Percentiles rank a stretch among this genome's conserved stretches.
Evolutionary conservation across 2,888 invertebrate genomes (phyloP).

Genomic region (Micropterix aruncella): DNA sequence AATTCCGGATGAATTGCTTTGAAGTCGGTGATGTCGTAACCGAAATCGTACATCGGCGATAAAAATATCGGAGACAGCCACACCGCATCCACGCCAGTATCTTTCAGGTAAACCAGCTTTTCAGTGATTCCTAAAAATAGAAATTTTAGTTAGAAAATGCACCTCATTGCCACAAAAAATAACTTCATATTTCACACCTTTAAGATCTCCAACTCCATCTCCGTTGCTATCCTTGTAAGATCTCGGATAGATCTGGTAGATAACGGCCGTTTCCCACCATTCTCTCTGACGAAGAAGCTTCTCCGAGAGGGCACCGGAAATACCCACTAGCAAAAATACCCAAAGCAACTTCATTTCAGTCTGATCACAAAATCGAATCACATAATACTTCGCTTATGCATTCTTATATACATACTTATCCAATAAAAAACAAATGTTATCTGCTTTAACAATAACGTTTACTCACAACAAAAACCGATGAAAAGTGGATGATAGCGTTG

Average conservation of each 20-base stretch:
- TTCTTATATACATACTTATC: too few species aligned
- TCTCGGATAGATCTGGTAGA: slow-evolving; percentile 66
- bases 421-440: too few species aligned
- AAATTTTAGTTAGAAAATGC: too few species aligned
- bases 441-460: too few species aligned
- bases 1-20: slow-evolving; percentile 48
- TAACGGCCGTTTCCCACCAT: slow-evolving; percentile 64
- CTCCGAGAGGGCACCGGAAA: too few species aligned
- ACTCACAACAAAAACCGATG: too few species aligned
- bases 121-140: slow-evolving; percentile 24
- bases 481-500: too few species aligned
- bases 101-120: slow-evolving; percentile 37
- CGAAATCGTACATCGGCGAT: slow-evolving; percentile 66
- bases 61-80: slow-evolving; percentile 61
- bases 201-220: slow-evolving; percentile 64
- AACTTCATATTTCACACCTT: slow-evolving; percentile 31
- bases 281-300: too few species aligned
- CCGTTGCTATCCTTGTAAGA: slow-evolving; percentile 61
- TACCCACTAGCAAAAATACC: too few species aligned
- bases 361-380: too few species aligned
- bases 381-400: too few species aligned
- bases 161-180: slow-evolving; percentile 7
- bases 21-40: slow-evolving; percentile 64
- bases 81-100: slow-evolving; percentile 44
- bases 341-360: too few species aligned